Evolutionary conservation across 2,113 vertebrate genomes (phyloP).

Genomic region (Tyrannus savana): DNA sequence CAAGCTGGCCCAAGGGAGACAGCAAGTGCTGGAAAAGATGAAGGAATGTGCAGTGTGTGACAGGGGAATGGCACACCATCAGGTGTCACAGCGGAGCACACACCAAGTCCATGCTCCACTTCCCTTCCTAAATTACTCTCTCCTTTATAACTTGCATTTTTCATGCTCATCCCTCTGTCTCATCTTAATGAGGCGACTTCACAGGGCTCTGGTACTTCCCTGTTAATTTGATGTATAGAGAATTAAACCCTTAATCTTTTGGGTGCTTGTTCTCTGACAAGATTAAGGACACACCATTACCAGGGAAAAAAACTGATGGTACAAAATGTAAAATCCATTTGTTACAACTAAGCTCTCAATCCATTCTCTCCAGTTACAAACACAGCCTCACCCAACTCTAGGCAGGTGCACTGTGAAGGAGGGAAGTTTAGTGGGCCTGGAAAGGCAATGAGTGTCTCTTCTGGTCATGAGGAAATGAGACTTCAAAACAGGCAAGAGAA

Average conservation of each 20-base stretch:
- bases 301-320: background rate
- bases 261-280: background rate
- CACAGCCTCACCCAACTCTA: background rate
- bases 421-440: background rate
- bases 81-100: background rate
- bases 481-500: background rate
- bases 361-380: background rate
- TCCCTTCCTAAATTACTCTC: background rate
- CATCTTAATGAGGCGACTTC: background rate
- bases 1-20: background rate
- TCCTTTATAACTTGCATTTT: background rate
- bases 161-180: background rate
- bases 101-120: background rate
- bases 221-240: background rate
- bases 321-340: background rate
- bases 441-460: background rate
- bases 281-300: background rate
- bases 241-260: background rate
- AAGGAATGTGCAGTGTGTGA: background rate
- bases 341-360: background rate
- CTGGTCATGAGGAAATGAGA: background rate
- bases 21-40: background rate
- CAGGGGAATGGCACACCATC: background rate
- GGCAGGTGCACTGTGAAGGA: background rate
- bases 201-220: background rate